Percentiles rank a stretch among this genome's conserved stretches.
Conservation (phyloP, 2,113 vertebrate genomes). For the Cisticola juncidis region DNA sequence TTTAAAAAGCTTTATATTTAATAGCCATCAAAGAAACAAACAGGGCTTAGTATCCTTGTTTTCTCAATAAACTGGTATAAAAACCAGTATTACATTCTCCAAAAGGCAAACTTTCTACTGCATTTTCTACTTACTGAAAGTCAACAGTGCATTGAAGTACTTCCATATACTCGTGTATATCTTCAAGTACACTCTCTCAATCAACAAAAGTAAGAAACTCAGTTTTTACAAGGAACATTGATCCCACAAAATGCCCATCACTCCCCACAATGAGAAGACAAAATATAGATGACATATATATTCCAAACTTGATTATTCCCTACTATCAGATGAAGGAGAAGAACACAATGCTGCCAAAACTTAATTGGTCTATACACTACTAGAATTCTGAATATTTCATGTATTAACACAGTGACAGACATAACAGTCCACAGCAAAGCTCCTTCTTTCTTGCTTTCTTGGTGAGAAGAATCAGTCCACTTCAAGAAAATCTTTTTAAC, state of each 20-base stretch:
- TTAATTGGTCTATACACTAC: background rate
- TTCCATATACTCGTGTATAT: background rate
- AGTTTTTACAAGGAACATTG: background rate
- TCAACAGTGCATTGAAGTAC: background rate
- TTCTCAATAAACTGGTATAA: background rate
- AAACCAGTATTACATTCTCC: background rate
- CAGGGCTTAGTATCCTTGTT: background rate
- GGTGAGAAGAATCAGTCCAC: background rate
- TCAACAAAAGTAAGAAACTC: rapidly evolving
- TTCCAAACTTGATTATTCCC: background rate
- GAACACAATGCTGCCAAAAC: background rate
- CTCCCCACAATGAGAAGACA: background rate
- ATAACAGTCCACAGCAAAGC: background rate
- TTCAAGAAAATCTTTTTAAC: background rate
- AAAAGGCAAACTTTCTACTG: background rate
- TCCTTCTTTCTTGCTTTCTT: background rate
- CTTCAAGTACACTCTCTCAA: background rate
- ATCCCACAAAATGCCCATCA: background rate
- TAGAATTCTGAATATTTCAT: background rate
- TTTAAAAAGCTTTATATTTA: background rate
- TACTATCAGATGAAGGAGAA: background rate
- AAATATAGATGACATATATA: background rate
- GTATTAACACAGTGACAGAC: background rate
- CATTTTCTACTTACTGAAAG: background rate
- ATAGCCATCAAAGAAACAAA: background rate